Evolutionary conservation across 1,140 invertebrate genomes (phyloP), one percentile per base, ranked within the genome.

Genomic region (Listronotus bonariensis): DNA sequence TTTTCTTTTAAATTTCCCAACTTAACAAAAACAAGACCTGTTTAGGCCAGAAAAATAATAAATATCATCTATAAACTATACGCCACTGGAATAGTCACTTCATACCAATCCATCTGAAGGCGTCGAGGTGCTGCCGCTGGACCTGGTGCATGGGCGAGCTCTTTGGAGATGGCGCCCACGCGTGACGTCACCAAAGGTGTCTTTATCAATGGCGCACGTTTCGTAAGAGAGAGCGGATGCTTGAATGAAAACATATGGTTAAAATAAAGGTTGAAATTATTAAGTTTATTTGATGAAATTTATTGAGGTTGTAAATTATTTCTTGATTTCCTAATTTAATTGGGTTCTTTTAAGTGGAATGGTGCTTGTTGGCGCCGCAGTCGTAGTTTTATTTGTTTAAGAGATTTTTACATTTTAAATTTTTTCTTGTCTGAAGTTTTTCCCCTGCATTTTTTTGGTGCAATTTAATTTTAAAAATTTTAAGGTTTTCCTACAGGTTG

Each of bases 111-210:
- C 15, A 32, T 58, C 20, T 41, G 57, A 41, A 60, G 57, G 57
- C 57, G 57, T 60, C 57, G 17, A 42, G 57, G 45, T 40, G 57
- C 46, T 49, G 55, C 42, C n/a, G 51, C 51, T 14, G 17, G 36
- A 31, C 45, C 36, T 40, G 34, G 34, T 60, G 57, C 57, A 60
- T 60, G 57, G 57, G 57, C 57, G 57, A 49, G 15, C 31, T 48
- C 43, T 59, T 59, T 59, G 57, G 41, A 59, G 57, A 57, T 38
- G 57, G 45, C 57, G 57, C 57, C 57, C 45, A 59, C 57, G 57
- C 46, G 31, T 59, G 57, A 59, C 57, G 57, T 59, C 57, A 59
- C 46, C 34, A 49, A 38, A 49, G 57, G 46, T 59, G 57, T 48
- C 55, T 48, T 58, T 48, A 56, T 58, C 55, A 58, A 58, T 58